A percentile compares a stretch with the other conserved stretches of the same genome.
Conservation (phyloP, 2,113 vertebrate species). For the Colius striatus region DNA sequence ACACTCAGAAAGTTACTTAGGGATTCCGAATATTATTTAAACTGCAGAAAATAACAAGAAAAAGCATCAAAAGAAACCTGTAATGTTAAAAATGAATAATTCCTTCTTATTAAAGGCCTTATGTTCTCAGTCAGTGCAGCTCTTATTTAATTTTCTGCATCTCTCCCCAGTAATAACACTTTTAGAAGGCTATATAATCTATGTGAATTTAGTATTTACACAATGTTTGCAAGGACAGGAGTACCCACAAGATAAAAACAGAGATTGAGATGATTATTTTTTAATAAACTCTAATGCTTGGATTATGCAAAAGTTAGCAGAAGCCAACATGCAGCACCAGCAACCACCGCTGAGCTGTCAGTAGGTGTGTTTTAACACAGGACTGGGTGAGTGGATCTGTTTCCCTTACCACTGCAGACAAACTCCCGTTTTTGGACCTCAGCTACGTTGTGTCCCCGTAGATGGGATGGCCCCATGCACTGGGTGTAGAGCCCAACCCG, state of each 20-base stretch:
- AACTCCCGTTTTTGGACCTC: slow-evolving; percentile 98
- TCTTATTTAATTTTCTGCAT: not conserved
- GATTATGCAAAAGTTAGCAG: not conserved
- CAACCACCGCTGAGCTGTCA: accelerated
- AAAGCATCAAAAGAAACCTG: not conserved
- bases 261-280: not conserved
- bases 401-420: slow-evolving; percentile 88
- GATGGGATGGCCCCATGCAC: slow-evolving; percentile 91
- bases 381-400: accelerated
- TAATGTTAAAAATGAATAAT: not conserved
- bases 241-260: not conserved
- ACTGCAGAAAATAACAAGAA: not conserved
- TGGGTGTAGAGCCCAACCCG: slow-evolving; percentile 97
- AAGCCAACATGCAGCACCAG: accelerated
- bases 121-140: not conserved
- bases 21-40: not conserved
- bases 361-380: no score
- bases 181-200: not conserved
- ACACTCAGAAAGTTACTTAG: not conserved
- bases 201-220: not conserved
- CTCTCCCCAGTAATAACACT: not conserved
- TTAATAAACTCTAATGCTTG: not conserved
- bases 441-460: slow-evolving; percentile 94
- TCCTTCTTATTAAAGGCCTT: not conserved
- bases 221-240: not conserved